phyloP scores from a whole-genome alignment of 1,140 invertebrate genomes.

The Drosophila simulans region DNA sequence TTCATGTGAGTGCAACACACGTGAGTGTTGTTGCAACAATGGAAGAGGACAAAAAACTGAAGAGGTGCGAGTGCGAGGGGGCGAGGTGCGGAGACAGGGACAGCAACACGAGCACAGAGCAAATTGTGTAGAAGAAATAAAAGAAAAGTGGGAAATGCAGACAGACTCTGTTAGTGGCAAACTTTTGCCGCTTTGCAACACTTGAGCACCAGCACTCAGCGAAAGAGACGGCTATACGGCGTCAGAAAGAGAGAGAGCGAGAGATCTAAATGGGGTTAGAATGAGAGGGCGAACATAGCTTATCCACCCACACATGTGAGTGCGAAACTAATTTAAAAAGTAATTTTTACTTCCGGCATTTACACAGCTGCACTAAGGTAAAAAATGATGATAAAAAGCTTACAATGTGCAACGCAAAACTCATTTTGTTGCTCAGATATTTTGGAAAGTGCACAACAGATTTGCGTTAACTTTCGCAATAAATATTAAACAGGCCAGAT shows the following conservation, averaged over 20 bases:
- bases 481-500: background rate
- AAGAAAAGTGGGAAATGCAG: slow-evolving; percentile 24
- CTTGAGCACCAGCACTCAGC: slow-evolving; percentile 41
- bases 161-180: slow-evolving; percentile 44
- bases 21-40: slow-evolving; percentile 50
- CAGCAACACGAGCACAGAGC: slow-evolving; percentile 4
- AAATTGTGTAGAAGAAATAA: slow-evolving; percentile 53
- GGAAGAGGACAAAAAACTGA: slow-evolving; percentile 13
- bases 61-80: background rate
- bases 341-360: slow-evolving; percentile 81
- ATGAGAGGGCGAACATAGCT: slow-evolving; percentile 1
- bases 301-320: slow-evolving; percentile 14
- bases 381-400: background rate
- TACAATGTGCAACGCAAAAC: background rate
- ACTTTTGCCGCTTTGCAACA: slow-evolving; percentile 72
- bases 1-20: slow-evolving; percentile 43
- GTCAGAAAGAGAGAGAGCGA: background rate
- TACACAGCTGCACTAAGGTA: slow-evolving; percentile 71
- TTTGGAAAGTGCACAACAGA: background rate
- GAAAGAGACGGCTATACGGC: background rate
- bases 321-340: slow-evolving; percentile 80
- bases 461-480: background rate
- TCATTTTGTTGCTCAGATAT: background rate
- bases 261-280: background rate
- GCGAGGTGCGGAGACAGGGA: slow-evolving; percentile 1